phyloP scores from a whole-genome alignment of 1,140 invertebrate genomes.

The Forficula auricularia region DNA sequence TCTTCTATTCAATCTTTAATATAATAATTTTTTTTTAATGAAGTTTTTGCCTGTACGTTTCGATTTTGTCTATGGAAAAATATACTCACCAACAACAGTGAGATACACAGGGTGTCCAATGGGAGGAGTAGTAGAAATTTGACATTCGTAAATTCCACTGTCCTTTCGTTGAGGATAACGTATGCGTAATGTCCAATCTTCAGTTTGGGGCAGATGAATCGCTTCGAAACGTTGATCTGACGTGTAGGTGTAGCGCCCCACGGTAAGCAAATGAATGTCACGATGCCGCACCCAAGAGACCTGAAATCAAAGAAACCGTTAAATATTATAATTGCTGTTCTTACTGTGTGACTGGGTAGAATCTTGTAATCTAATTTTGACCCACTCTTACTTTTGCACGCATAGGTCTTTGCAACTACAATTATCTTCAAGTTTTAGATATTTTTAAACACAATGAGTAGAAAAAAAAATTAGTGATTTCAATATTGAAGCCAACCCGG shows the following conservation, averaged over 20 bases:
- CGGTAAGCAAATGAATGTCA: conserved; percentile 35
- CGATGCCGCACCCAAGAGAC: conserved; percentile 40
- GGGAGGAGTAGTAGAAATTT: conserved; percentile 69
- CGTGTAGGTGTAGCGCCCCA: conserved; percentile 38
- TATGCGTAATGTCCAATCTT: conserved; percentile 45
- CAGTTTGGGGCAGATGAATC: conserved; percentile 30
- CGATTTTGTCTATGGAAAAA: too few relatives aligned
- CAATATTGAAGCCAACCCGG: too few relatives aligned
- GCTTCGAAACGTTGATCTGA: conserved; percentile 39
- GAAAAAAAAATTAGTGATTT: too few relatives aligned
- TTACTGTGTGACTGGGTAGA: not conserved
- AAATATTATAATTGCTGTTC: too few relatives aligned
- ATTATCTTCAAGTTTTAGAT: too few relatives aligned
- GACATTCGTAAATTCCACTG: conserved; percentile 66
- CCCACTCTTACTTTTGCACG: too few relatives aligned
- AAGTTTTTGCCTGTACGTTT: too few relatives aligned
- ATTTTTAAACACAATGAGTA: too few relatives aligned
- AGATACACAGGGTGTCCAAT: conserved; percentile 57
- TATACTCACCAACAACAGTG: conserved; percentile 60
- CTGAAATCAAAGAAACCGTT: conserved; percentile 19
- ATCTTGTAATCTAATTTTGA: not conserved
- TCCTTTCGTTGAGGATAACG: conserved; percentile 57
- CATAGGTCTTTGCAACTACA: too few relatives aligned
- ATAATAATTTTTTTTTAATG: too few relatives aligned
- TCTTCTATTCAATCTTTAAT: too few relatives aligned